A percentile compares a stretch with the other conserved stretches of the same genome.
Conservation (phyloP, 2,113 vertebrate genomes). For the Columba janthina region DNA sequence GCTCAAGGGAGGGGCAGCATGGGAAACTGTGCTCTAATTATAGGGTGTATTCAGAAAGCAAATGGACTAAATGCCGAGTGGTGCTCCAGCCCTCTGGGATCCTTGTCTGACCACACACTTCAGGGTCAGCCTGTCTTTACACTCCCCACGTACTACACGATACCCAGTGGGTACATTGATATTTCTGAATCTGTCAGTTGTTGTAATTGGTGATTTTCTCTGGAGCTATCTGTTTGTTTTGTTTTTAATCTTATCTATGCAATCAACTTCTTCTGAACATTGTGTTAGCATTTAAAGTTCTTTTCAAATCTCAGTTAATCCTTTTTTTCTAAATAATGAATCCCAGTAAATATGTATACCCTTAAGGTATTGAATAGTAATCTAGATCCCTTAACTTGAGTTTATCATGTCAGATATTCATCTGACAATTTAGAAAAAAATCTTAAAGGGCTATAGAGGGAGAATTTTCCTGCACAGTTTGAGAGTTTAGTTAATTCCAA, state of each 20-base stretch:
- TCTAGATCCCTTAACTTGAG: not conserved
- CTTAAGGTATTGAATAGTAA: not conserved
- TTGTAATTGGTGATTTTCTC: not conserved
- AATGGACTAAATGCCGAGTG: conserved; percentile 21
- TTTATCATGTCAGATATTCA: not conserved
- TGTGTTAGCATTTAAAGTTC: not conserved
- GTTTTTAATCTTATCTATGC: not conserved
- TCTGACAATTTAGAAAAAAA: not conserved
- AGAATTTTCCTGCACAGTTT: not conserved
- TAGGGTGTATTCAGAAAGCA: conserved; percentile 64
- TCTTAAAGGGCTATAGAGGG: not conserved
- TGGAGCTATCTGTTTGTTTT: not conserved
- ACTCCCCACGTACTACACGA: not conserved
- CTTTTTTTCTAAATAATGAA: not conserved
- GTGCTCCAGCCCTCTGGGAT: conserved; percentile 36
- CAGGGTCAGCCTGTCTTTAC: not conserved
- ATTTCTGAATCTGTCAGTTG: not conserved
- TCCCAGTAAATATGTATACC: not conserved
- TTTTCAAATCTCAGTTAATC: not conserved
- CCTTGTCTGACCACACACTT: not conserved
- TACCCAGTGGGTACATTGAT: not conserved
- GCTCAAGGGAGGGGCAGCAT: conserved; percentile 64
- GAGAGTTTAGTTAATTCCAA: not conserved
- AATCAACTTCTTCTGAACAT: not conserved
- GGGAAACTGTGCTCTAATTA: conserved; percentile 69